Evolutionary conservation across 2,888 invertebrate species (phyloP), one percentile per base, ranked within the genome.

Genomic region (Tenodera sinensis): DNA sequence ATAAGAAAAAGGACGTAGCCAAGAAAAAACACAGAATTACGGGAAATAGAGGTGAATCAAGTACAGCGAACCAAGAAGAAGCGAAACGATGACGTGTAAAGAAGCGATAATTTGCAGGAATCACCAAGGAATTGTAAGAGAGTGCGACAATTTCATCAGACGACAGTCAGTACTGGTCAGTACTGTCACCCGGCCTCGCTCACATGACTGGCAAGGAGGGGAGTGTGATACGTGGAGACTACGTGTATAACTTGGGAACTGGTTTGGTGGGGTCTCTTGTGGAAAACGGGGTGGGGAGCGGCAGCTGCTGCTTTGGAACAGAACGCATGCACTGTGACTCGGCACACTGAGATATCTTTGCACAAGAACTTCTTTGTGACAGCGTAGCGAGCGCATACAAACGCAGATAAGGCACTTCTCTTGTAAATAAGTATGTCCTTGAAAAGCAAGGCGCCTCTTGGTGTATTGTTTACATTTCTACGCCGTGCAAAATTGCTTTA

Each of bases 91-190:
- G 54, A 71, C 54, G 54, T 71, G 54, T 71, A 6, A 1, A 2
- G 20, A 6, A 20, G 20, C 20, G n/a, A n/a, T n/a, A n/a, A n/a
- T n/a, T n/a, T n/a, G n/a, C n/a, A n/a, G n/a, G n/a, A n/a, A n/a
- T n/a, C n/a, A n/a, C n/a, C n/a, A n/a, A n/a, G n/a, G n/a, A 8
- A 71, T 71, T 82, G 87, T 30, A 87, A 87, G 83, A 81, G 83
- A 87, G n/a, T 87, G 30, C 42, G 42, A 34, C 42, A 87, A 83
- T 87, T 87, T 87, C 87, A 12, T 87, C 87, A 87, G 87, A 82
- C 87, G n/a, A 71, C 54, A 71, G 54, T 25, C 54, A 20, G n/a
- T n/a, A n/a, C n/a, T n/a, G n/a, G n/a, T n/a, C n/a, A n/a, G n/a
- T n/a, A 71, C 54, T 71, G 54, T 71, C 42, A 42, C 9, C 42